Conservation (phyloP, 2,888 invertebrate genomes). For the Cecidostiba fungosa region DNA sequence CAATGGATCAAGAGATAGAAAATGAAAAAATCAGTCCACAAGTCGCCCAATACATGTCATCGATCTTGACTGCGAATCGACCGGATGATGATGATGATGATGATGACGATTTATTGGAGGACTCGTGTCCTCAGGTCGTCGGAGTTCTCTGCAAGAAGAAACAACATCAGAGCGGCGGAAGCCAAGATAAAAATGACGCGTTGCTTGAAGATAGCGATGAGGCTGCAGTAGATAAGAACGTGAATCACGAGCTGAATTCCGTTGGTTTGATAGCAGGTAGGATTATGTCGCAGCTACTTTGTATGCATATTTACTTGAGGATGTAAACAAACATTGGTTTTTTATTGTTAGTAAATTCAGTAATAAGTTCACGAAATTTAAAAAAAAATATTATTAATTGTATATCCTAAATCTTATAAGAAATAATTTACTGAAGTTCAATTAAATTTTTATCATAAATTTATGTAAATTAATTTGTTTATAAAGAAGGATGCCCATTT, state of each 20-base stretch:
- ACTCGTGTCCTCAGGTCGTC: slow-evolving; percentile 56
- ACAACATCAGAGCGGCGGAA: slow-evolving; percentile 10
- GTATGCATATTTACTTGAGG: not conserved
- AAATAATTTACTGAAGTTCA: too few relatives aligned
- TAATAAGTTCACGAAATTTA: too few relatives aligned
- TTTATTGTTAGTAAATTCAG: not conserved
- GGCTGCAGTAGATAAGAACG: slow-evolving; percentile 12
- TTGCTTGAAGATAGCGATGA: slow-evolving; percentile 22
- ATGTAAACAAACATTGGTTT: not conserved
- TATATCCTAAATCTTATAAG: too few relatives aligned
- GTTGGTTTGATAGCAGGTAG: slow-evolving; percentile 38
- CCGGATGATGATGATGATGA: not conserved
- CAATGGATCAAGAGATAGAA: slow-evolving; percentile 18
- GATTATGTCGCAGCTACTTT: not conserved
- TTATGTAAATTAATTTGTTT: not conserved
- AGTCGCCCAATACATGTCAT: not conserved
- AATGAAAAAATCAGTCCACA: not conserved
- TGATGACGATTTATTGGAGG: slow-evolving; percentile 31
- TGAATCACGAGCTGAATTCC: slow-evolving; percentile 31
- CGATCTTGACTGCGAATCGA: slow-evolving; percentile 1
- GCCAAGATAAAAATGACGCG: slow-evolving; percentile 7
- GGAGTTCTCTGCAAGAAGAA: slow-evolving; percentile 59
- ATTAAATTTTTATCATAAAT: not conserved
- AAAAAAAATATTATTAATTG: too few relatives aligned
- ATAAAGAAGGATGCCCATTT: not conserved